Conservation (phyloP, 2,113 vertebrate species). For the Muntiacus reevesi region DNA sequence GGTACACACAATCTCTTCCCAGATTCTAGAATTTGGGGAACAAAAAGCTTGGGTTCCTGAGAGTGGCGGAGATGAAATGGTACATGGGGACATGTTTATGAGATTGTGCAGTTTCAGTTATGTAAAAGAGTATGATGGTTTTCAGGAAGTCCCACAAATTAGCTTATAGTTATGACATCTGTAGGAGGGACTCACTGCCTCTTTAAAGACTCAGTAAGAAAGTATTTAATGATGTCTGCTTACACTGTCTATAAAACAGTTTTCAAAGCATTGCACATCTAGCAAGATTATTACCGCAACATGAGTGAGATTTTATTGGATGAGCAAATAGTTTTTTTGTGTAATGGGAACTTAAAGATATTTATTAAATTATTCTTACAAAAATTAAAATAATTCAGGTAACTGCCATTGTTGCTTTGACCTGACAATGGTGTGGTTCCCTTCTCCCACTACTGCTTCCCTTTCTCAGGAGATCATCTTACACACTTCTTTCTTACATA, state of each 20-base stretch:
- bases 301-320: constrained; percentile 19
- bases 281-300: not conserved
- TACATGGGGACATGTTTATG: not conserved
- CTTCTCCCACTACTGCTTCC: not conserved
- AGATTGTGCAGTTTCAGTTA: constrained; percentile 15
- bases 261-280: constrained; percentile 13
- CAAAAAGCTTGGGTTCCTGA: constrained; percentile 4
- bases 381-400: not conserved
- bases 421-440: not conserved
- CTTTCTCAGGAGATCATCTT: not conserved
- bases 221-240: constrained; percentile 31
- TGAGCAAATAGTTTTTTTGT: not conserved
- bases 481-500: not conserved
- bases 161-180: constrained; percentile 47
- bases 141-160: not conserved
- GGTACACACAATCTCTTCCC: not conserved
- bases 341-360: not conserved
- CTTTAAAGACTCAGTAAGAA: not conserved
- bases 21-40: not conserved
- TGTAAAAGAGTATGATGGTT: constrained; percentile 20
- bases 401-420: not conserved
- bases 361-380: not conserved
- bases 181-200: not conserved
- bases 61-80: not conserved
- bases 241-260: constrained; percentile 43